Evolutionary conservation across 2,888 invertebrate genomes (phyloP), one percentile per base, ranked within the genome.

Genomic region (Scrobipalpa costella): DNA sequence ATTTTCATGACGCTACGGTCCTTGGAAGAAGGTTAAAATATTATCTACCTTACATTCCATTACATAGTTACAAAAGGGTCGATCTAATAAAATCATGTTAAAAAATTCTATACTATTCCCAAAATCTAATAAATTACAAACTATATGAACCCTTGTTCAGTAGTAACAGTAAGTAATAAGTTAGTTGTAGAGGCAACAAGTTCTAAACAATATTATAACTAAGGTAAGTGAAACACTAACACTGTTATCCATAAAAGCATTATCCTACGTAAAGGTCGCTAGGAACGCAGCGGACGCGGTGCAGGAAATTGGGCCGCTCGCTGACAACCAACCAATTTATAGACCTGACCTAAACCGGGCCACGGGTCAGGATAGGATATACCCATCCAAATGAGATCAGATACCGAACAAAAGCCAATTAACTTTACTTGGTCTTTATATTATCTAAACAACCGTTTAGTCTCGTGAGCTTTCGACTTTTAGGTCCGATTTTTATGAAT

Each of bases 311-410:
- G 33, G 15, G 15, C 55, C 55, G 55, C 55, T 27, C 15, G 27
- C 33, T 27, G 33, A 55, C 55, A 55, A 33, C 55, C n/a, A 15
- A 55, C 33, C 55, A 55, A 55, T 55, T 55, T 55, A 55, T 55
- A 27, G 34, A 7, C n/a, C 7, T 13, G n/a, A 33, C 33, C 55
- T 27, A 50, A 50, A 27, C 33, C 55, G 3, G 21, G 17, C 50
- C 17, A 15, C 21, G 9, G 50, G 9, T 19, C 50, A 13, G 50
- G 21, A 11, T 33, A 11, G 3, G n/a, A 9, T 13, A 3, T 27
- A 21, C 9, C 33, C 55, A 55, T 34, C 15, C 27, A 33, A 55
- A 55, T 55, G 55, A 34, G 34, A 55, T 55, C 11, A n/a, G 27
- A 55, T 55, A 34, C 34, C 27, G 15, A 27, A 55, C 55, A 15